These are phyloP conservation scores for Helicoverpa zea DNA, from an alignment of 1,140 invertebrate genomes.

Conservation along the genomic window DNA sequence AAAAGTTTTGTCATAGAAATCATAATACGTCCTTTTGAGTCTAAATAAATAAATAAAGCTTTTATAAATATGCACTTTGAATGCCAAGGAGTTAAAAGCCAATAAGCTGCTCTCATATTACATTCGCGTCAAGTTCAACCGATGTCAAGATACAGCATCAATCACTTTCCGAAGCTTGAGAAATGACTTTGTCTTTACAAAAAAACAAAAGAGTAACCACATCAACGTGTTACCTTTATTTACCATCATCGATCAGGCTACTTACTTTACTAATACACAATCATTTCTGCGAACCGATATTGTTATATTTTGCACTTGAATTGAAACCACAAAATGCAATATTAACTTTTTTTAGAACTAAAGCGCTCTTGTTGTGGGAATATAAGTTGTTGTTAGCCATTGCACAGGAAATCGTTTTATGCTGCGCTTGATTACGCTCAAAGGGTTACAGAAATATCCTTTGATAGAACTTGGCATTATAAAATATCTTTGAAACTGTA, in stretches of 20 bases:
- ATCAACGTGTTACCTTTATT: conserved; percentile 20
- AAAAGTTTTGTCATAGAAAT: conserved; percentile 7
- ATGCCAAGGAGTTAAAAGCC: neutral
- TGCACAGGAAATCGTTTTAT: conserved; percentile 74
- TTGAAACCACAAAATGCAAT: conserved; percentile 67
- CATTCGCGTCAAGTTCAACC: conserved; percentile 6
- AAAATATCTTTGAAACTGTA: conserved; percentile 9
- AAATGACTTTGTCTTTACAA: conserved; percentile 20
- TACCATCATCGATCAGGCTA: conserved; percentile 2
- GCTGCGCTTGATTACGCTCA: conserved; percentile 60
- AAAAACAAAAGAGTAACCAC: neutral
- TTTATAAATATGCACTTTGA: neutral
- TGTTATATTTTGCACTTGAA: conserved; percentile 31
- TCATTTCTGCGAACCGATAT: conserved; percentile 23
- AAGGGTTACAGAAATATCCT: conserved; percentile 26
- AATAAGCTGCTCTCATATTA: neutral
- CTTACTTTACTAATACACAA: conserved; percentile 27
- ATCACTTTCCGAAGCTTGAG: conserved; percentile 37
- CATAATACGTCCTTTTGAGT: neutral
- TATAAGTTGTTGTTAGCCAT: conserved; percentile 17
- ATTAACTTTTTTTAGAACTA: conserved; percentile 62
- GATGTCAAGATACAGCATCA: conserved; percentile 32
- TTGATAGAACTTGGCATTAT: neutral
- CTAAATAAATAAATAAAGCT: neutral
- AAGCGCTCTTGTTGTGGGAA: conserved; percentile 40